phyloP scores from a whole-genome alignment of 30 jellyfish, hydroid and myxozoan species.

The Pelagia noctiluca region DNA sequence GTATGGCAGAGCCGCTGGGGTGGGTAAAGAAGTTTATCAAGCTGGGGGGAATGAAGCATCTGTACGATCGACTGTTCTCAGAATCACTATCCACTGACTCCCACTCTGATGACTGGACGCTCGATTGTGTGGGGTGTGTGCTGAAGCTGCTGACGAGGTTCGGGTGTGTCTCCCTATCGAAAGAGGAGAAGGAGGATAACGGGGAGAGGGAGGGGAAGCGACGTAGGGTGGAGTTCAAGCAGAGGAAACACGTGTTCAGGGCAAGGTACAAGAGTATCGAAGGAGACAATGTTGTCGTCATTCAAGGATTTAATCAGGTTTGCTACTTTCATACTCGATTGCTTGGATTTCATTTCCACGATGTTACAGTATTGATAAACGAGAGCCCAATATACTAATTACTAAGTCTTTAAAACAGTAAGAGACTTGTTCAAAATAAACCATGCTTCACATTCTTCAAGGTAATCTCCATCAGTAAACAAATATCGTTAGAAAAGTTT shows the following conservation, averaged over 20 bases:
- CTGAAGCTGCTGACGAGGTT: constrained; percentile 88
- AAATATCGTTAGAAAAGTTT: too few relatives aligned
- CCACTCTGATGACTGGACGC: constrained; percentile 88
- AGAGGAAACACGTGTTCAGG: constrained; percentile 84
- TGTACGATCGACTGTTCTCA: constrained; percentile 64
- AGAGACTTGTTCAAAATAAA: too few relatives aligned
- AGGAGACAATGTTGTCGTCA: constrained; percentile 93
- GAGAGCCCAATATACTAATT: too few relatives aligned
- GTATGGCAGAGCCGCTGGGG: constrained; percentile 61
- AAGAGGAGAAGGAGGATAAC: constrained; percentile 65
- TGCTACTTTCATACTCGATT: too few relatives aligned
- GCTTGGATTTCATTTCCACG: too few relatives aligned
- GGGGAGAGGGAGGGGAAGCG: constrained; percentile 67
- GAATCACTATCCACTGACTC: constrained; percentile 49
- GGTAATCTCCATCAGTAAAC: too few relatives aligned
- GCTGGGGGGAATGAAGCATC: constrained; percentile 81
- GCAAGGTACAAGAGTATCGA: constrained; percentile 98
- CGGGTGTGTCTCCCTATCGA: constrained; percentile 78
- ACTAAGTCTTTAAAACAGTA: too few relatives aligned
- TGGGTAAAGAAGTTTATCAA: constrained; percentile 89
- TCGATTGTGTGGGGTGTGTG: constrained; percentile 80
- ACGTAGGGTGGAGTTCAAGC: constrained; percentile 18
- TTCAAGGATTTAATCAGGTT: constrained; percentile 93
- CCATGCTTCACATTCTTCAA: too few relatives aligned
- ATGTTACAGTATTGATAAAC: too few relatives aligned